phyloP scores from a whole-genome alignment of 2,113 vertebrate species.

The Falco punctatus region DNA sequence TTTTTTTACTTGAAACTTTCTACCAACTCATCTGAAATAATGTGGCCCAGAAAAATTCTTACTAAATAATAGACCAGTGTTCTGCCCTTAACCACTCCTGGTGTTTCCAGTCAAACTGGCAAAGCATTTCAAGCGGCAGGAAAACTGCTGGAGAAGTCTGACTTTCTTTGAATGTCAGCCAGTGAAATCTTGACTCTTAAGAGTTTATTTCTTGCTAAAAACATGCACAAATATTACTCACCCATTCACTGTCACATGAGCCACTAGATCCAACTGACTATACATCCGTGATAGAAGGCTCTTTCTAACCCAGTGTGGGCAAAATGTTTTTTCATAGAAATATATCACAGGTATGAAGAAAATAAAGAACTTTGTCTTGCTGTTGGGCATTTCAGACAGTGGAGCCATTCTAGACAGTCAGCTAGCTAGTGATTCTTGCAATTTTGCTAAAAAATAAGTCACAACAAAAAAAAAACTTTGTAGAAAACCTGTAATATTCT shows the following conservation, averaged over 20 bases:
- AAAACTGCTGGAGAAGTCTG: not conserved
- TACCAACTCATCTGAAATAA: not conserved
- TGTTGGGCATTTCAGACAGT: not conserved
- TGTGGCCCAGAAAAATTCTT: not conserved
- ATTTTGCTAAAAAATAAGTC: not conserved
- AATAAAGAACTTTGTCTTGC: not conserved
- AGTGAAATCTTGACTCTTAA: not conserved
- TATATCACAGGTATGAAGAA: not conserved
- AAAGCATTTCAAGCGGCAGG: not conserved
- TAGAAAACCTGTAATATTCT: not conserved
- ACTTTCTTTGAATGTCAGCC: not conserved
- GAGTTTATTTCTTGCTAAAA: not conserved
- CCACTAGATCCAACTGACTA: not conserved
- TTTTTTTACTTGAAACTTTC: not conserved
- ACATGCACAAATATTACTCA: not conserved
- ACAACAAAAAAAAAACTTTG: not conserved
- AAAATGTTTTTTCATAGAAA: not conserved
- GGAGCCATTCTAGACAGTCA: not conserved
- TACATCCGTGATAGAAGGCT: not conserved
- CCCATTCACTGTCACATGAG: not conserved
- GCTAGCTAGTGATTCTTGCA: not conserved
- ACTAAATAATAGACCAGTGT: not conserved
- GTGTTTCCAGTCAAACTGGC: not conserved
- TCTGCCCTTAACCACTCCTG: not conserved
- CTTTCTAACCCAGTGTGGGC: not conserved